Percentiles rank a stretch among this genome's conserved stretches.
Conservation (phyloP, 2,888 invertebrate genomes). For the Drosophila incognita region DNA sequence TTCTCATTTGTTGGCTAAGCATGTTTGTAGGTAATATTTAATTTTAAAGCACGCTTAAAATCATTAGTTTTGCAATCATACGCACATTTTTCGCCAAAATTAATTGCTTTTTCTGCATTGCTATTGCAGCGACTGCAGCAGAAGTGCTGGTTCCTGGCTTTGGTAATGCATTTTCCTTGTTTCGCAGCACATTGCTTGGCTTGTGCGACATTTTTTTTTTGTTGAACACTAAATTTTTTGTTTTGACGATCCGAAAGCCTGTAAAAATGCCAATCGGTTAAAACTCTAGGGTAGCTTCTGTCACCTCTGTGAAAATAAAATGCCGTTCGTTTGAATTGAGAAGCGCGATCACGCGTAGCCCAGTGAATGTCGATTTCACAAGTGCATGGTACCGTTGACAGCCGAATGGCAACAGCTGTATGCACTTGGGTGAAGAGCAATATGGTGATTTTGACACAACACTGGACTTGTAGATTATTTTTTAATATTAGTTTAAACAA, state of each 20-base stretch:
- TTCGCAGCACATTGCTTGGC: conserved; percentile 47
- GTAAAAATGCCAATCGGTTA: conserved; percentile 10
- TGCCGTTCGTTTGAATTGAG: conserved; percentile 78
- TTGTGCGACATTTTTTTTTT: conserved; percentile 64
- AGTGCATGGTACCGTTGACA: background rate
- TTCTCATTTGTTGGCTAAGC: conserved; percentile 54
- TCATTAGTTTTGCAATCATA: background rate
- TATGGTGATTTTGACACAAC: background rate
- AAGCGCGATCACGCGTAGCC: conserved; percentile 55
- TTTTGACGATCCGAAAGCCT: conserved; percentile 16
- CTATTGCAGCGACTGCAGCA: conserved; percentile 21
- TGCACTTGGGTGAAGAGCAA: background rate
- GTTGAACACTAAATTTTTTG: conserved; percentile 2
- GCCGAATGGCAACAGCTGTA: conserved; percentile 6
- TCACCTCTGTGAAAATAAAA: conserved; percentile 67
- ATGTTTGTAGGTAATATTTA: background rate
- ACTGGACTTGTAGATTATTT: background rate
- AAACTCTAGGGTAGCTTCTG: conserved; percentile 18
- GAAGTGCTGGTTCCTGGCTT: conserved; percentile 25
- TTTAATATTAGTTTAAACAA: background rate
- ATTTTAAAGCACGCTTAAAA: background rate
- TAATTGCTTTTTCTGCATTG: conserved; percentile 55
- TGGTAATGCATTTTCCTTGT: conserved; percentile 68
- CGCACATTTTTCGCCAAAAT: conserved; percentile 59
- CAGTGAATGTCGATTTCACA: conserved; percentile 31